Base-by-base conservation (phyloP, 2,888 invertebrate species). In the Atherix ibis region DNA sequence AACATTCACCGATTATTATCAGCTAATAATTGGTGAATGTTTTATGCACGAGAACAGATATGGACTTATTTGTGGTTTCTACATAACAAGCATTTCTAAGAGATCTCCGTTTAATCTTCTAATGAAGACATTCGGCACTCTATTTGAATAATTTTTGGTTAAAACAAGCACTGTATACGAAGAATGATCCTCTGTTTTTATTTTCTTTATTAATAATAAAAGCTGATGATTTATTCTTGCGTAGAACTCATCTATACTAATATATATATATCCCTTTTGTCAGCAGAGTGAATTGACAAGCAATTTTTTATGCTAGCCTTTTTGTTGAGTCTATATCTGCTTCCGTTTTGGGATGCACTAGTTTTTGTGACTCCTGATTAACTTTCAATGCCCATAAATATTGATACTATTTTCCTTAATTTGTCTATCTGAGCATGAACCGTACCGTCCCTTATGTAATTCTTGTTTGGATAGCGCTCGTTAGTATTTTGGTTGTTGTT, bases 51-150 rank as follows among this genome's bases (percentile, higher is more conserved):
- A 5, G 34, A n/a, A 27, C 24, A 8, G 30, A 26, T 4, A 31
- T 13, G 5, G 13, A 22, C 15, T 34, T 34, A 9, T 14, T 31
- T 31, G 31, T 5, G 31, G 29, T 31, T 35, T 35, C 27, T 31
- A 31, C 14, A 35, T 25, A n/a, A 27, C 18, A 9, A 36, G 27
- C 26, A 36, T 31, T 17, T 15, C 4, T 14, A 31, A 10, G 9
- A 36, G 31, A 19, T 31, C 19, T 24, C 31, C 31, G 22, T 36
- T 36, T 32, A 31, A 5, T 10, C 35, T 5, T 25, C 35, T 17
- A 5, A 30, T 18, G 17, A 30, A 30, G 3, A 17, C 29, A 18
- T 32, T 13, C 12, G 6, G 22, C 5, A 9, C 24, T 14, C 22
- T 27, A 9, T 27, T 27, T 4, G 14, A n/a, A 4, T 30, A 30